Percentiles rank a stretch among this genome's conserved stretches.
Conservation (phyloP, 2,797 vertebrate species). For the Threskiornis aethiopicus region DNA sequence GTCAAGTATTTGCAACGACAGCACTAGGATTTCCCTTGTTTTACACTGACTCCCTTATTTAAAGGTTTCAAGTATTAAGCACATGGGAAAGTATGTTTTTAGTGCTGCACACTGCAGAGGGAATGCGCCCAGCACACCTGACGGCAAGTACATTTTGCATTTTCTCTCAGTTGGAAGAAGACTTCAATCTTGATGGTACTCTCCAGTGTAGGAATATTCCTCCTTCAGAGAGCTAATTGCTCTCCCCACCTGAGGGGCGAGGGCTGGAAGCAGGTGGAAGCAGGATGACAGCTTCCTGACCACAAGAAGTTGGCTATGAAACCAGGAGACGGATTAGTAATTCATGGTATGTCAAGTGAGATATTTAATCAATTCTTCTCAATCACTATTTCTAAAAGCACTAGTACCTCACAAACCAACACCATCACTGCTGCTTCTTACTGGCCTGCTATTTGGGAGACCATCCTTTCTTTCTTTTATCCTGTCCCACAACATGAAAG, state of each 20-base stretch:
- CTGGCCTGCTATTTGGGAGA: background rate
- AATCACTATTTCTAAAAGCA: background rate
- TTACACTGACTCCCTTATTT: background rate
- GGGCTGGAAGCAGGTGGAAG: background rate
- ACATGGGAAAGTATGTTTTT: background rate
- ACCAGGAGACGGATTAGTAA: background rate
- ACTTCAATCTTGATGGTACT: background rate
- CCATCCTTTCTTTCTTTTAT: background rate
- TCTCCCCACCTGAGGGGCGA: background rate
- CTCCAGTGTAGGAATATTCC: background rate
- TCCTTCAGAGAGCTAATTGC: background rate
- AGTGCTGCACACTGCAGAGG: background rate
- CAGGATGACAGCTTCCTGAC: background rate
- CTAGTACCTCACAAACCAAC: background rate
- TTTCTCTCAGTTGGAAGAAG: background rate
- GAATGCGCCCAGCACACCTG: background rate
- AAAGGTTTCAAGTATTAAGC: background rate
- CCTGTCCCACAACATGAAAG: background rate
- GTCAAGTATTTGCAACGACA: background rate
- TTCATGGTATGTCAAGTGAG: background rate
- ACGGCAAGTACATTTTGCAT: rapidly evolving
- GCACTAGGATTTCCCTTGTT: background rate
- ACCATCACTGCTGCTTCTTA: background rate
- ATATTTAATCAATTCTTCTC: background rate
- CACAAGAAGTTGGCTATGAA: background rate